Evolutionary conservation across 1,140 invertebrate species (phyloP), one percentile per base, ranked within the genome.

Genomic region (Nasonia vitripennis): DNA sequence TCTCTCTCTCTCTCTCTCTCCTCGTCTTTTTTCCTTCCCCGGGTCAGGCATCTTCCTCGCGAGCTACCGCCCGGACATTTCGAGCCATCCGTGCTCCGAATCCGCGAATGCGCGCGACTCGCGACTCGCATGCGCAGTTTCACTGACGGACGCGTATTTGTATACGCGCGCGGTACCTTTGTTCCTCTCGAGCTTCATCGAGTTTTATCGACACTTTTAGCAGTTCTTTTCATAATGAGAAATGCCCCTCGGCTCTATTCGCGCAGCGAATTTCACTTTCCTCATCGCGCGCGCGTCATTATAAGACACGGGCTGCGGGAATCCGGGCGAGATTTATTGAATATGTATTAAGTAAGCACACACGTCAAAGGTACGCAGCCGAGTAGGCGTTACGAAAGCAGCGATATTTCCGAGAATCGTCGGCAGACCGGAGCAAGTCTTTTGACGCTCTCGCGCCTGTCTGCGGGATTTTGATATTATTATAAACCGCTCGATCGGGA

Each of bases 31-130:
- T 77, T 71, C 75, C 67, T 70, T 78, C 34, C 67, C 67, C 62
- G 45, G 73, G 51, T 77, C 71, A 83, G 51, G 45, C 80, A 74
- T 81, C 74, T 74, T 77, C 84, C 80, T 74, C 78, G 23, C 55
- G 78, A 68, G 71, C 85, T 87, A 81, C 84, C 86, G 80, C 86
- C 86, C 82, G 84, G 87, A 90, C 89, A 86, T 90, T 92, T 92
- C 90, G 89, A 88, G 87, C 83, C 78, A 84, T 87, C 88, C 91
- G 91, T 91, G 90, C 90, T 89, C 87, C 80, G 88, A 90, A 92
- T 91, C 89, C 89, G 87, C 86, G 89, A 90, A 83, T 87, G 82
- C 81, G 83, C 87, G 84, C 41, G 7, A 41, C 85, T 84, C 86
- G 23, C 83, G 27, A 82, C 85, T 31, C 14, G 71, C 31, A 20